Evolutionary conservation across 2,888 invertebrate species (phyloP), one percentile per base, ranked within the genome.

Genomic region (Tiliacea aurago): DNA sequence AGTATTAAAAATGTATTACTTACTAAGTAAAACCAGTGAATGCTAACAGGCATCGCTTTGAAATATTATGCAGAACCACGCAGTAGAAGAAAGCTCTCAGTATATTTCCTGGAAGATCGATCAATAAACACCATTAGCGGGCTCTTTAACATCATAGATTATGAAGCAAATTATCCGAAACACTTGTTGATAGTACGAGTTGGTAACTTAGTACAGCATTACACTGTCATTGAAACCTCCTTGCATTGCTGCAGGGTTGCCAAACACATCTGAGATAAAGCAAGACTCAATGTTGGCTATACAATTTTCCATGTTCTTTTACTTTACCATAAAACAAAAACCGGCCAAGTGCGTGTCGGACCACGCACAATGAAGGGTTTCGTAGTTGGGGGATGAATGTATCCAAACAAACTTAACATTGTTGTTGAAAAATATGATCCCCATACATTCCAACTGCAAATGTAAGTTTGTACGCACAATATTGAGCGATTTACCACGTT

Each of bases 111-210:
- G 45, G 68, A 63, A 70, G 20, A 58, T 11, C 45, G 41, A 63
- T 75, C 66, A 80, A 83, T 80, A 80, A 75, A 80, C 55, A 83
- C 53, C 59, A 81, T 81, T 84, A 83, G 70, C 70, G 13, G 62
- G 18, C 64, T 58, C 67, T 59, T 73, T 49, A 68, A 51, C 68
- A 13, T 62, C 62, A 41, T 73, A 73, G 53, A 73, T 78, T 83
- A 69, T 75, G 75, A 68, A 73, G 64, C 70, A 75, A 81, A 80
- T 80, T 83, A 83, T 55, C 64, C 41, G 69, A 56, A 83, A 73
- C 78, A 78, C 66, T 71, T 49, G 56, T 67, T 53, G 55, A 56
- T 68, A 64, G 63, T 63, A 45, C 33, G 1, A 23, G 63, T 15
- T 70, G 43, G 61, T n/a, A n/a, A n/a, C n/a, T n/a, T n/a, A n/a